Evolutionary conservation across 2,113 vertebrate genomes (phyloP).

Genomic region (Plecotus auritus): DNA sequence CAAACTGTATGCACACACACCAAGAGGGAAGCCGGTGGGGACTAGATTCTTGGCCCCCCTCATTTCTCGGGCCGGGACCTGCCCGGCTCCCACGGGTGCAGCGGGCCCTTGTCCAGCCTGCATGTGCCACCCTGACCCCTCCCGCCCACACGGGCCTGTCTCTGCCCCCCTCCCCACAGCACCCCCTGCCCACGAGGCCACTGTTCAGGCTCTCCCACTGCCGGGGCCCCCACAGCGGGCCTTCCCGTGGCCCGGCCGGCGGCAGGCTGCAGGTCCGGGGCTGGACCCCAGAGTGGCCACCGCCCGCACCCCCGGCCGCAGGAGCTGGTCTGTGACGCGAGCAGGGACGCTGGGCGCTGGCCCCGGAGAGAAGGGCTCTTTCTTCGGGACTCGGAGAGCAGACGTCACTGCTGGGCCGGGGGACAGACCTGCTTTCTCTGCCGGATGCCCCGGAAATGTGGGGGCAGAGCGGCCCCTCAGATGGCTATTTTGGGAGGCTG

Average conservation of each 20-base stretch:
- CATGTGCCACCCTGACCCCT: not conserved
- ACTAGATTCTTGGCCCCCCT: not conserved
- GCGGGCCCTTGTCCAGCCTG: fast-evolving
- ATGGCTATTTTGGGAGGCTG: constrained; percentile 34
- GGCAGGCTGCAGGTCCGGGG: not conserved
- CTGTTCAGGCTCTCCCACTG: not conserved
- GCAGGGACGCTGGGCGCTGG: not conserved
- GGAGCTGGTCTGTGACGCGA: not conserved
- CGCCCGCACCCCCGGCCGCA: not conserved
- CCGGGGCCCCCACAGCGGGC: fast-evolving
- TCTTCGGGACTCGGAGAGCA: not conserved
- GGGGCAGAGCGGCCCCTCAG: not conserved
- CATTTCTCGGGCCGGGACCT: fast-evolving
- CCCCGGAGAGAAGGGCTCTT: not conserved
- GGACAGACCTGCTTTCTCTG: constrained; percentile 35
- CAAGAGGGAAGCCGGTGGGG: too few relatives aligned
- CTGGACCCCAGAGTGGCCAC: not conserved
- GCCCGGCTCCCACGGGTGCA: not conserved
- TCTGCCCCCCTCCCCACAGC: not conserved
- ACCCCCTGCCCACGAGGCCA: fast-evolving
- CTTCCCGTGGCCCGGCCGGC: not conserved
- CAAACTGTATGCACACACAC: not conserved
- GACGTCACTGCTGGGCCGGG: not conserved
- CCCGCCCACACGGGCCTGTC: not conserved
- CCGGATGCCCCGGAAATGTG: not conserved